These are phyloP conservation scores for Echinarachnius parma DNA, from an alignment of 53 echinoderm and acorn worm species.

Conservation along the genomic window DNA sequence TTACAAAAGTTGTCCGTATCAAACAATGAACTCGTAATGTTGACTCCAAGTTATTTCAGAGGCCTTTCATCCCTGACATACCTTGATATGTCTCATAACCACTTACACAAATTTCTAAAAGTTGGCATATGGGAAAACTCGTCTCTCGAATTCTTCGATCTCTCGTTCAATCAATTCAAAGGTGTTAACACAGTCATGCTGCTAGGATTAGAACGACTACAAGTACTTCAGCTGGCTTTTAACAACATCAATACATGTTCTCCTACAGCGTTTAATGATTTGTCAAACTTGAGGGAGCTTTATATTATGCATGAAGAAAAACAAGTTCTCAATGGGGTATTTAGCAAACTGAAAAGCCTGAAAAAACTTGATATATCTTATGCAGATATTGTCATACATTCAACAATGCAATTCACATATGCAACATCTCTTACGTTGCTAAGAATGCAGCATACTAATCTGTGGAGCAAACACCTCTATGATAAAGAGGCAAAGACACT, in stretches of 20 bases:
- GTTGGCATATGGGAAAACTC: background rate
- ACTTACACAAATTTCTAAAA: background rate
- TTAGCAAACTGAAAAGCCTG: background rate
- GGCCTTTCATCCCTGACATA: background rate
- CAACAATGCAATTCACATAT: conserved; percentile 6
- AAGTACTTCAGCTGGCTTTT: background rate
- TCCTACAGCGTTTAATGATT: background rate
- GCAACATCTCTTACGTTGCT: background rate
- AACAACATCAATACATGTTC: background rate
- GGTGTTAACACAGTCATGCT: background rate
- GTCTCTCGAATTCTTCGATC: background rate
- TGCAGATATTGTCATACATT: background rate
- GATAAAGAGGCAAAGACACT: background rate
- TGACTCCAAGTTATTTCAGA: background rate
- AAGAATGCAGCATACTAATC: background rate
- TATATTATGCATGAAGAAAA: background rate
- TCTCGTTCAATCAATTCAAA: background rate
- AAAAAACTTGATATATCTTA: background rate
- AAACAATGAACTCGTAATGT: background rate
- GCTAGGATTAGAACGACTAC: background rate
- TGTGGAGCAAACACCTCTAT: background rate
- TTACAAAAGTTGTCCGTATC: background rate
- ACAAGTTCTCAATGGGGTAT: background rate
- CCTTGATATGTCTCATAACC: background rate
- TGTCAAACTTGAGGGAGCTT: background rate